Conservation (phyloP, 2,113 vertebrate genomes). For the Oncorhynchus nerka region DNA sequence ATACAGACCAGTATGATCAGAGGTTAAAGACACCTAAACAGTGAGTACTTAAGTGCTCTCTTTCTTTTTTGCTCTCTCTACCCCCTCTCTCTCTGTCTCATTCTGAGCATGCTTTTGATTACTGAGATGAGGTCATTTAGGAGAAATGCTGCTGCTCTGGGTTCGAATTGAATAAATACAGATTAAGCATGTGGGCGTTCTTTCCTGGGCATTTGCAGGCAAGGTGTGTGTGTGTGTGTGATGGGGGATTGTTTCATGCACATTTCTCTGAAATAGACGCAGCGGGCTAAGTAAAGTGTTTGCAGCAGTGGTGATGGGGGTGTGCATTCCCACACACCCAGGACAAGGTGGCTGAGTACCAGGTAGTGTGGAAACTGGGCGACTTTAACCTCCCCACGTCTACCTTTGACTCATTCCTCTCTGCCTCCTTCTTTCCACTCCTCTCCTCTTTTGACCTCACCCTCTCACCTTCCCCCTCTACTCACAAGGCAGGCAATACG, state of each 20-base stretch:
- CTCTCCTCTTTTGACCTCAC: too few species aligned
- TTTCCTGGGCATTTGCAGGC: constrained; percentile 47
- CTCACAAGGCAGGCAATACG: too few species aligned
- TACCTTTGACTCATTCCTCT: too few species aligned
- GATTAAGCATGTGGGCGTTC: constrained; percentile 26
- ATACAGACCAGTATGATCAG: neutral
- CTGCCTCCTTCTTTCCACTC: too few species aligned
- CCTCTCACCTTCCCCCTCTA: too few species aligned
- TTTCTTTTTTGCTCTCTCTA: neutral
- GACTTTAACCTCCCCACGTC: too few species aligned
- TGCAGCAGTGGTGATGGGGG: neutral
- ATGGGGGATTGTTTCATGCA: constrained; percentile 11
- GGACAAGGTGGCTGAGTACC: constrained; percentile 7
- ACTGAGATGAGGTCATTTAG: constrained; percentile 48
- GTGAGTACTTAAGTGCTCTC: too few species aligned
- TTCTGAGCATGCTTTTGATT: constrained; percentile 46
- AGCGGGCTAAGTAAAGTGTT: constrained; percentile 30
- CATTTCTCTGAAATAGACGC: constrained; percentile 40
- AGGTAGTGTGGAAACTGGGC: neutral
- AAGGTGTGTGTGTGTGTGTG: constrained; percentile 20
- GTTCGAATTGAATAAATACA: constrained; percentile 48
- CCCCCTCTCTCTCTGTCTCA: neutral
- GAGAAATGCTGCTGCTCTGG: constrained; percentile 50
- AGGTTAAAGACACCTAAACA: neutral
- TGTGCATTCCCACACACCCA: constrained; percentile 4